A percentile compares a stretch with the other conserved stretches of the same genome.
These are phyloP conservation scores for Stegophylla sp. DNA, from an alignment of 2,888 invertebrate species.

Conservation along the genomic window DNA sequence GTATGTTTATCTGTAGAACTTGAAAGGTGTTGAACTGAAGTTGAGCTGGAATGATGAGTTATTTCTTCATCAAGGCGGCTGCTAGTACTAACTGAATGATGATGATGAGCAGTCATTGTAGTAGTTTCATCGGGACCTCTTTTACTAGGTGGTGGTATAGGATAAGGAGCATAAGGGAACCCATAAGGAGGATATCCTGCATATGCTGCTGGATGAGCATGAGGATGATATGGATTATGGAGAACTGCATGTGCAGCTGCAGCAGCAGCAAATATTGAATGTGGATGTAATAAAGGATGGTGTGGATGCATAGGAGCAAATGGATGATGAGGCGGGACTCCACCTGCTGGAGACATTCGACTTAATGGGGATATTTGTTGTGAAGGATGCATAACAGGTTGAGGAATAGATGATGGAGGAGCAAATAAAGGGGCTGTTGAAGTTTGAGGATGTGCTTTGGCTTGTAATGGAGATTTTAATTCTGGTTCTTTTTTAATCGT, in stretches of 20 bases:
- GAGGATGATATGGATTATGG: constrained; percentile 74
- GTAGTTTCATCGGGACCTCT: constrained; percentile 70
- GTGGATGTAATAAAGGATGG: constrained; percentile 74
- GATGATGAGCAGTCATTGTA: constrained; percentile 74
- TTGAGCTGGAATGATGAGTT: constrained; percentile 71
- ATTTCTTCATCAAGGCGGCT: constrained; percentile 68
- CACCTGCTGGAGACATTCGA: constrained; percentile 63
- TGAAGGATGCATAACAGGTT: constrained; percentile 77
- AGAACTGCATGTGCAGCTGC: constrained; percentile 70
- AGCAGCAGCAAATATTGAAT: constrained; percentile 71
- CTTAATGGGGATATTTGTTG: constrained; percentile 74
- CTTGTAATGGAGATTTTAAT: constrained; percentile 65
- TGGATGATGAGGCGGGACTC: constrained; percentile 64
- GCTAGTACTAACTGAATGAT: constrained; percentile 76
- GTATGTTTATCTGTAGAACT: constrained; percentile 70
- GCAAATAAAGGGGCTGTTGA: constrained; percentile 63
- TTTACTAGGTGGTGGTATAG: constrained; percentile 68
- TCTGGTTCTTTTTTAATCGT: constrained; percentile 80
- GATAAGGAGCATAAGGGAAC: constrained; percentile 62
- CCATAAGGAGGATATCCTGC: constrained; percentile 65
- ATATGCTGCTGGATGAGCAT: constrained; percentile 68
- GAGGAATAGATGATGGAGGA: constrained; percentile 72
- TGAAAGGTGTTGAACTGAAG: constrained; percentile 70
- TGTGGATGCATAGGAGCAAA: constrained; percentile 72
- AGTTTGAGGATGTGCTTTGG: constrained; percentile 62